Evolutionary conservation across 2,888 invertebrate genomes (phyloP).

Genomic region (Platycnemis pennipes): DNA sequence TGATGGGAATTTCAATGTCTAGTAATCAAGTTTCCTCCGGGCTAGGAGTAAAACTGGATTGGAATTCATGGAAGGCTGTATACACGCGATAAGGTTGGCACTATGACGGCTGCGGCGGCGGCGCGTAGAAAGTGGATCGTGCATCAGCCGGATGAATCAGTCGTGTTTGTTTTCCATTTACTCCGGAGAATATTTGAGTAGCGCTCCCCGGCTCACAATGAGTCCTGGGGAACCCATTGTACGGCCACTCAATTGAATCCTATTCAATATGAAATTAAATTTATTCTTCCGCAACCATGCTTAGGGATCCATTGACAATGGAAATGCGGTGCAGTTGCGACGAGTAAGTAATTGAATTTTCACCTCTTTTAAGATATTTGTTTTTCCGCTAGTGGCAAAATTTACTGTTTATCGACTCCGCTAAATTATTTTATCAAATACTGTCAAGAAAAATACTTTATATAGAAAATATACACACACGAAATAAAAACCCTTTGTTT

Average conservation of each 20-base stretch:
- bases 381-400: background rate
- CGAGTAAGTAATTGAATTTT: conserved; percentile 12
- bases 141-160: background rate
- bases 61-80: background rate
- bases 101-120: background rate
- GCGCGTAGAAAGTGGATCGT: background rate
- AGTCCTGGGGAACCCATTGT: background rate
- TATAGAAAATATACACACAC: no score
- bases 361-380: background rate
- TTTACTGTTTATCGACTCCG: background rate
- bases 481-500: no score
- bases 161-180: background rate
- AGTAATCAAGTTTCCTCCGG: no score
- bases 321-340: background rate
- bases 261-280: background rate
- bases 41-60: background rate
- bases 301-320: background rate
- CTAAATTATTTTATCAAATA: background rate
- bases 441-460: no score
- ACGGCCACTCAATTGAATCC: background rate
- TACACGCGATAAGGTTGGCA: background rate
- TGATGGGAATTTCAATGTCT: no score
- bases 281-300: background rate
- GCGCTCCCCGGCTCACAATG: background rate
- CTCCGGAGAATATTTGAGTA: background rate